Evolutionary conservation across 1,140 invertebrate genomes (phyloP).

Genomic region (Drosophila carrolli): DNA sequence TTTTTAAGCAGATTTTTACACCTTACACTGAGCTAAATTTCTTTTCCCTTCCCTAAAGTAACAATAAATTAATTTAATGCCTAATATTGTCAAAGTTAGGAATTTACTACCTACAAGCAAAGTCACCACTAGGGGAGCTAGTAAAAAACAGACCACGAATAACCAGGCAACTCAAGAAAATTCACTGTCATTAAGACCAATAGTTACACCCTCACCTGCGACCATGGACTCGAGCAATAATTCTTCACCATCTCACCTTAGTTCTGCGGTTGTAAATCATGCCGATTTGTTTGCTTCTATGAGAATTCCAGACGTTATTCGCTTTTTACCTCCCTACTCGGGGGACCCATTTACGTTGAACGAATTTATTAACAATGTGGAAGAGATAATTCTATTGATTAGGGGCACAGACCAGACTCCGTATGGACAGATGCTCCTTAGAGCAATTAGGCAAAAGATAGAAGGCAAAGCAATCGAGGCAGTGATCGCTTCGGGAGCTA

Average conservation of each 20-base stretch:
- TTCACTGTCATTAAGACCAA: neutral
- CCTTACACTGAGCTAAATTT: slow-evolving; percentile 2
- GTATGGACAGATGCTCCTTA: neutral
- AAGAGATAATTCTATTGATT: neutral
- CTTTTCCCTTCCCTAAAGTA: neutral
- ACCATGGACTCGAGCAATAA: neutral
- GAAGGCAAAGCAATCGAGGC: neutral
- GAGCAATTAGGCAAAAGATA: slow-evolving; percentile 1
- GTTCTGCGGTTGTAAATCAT: neutral
- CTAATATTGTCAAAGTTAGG: neutral
- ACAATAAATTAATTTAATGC: slow-evolving; percentile 2
- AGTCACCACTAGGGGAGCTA: neutral
- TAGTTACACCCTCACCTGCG: neutral
- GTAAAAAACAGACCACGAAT: slow-evolving; percentile 1
- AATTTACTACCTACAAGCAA: neutral
- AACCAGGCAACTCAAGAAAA: neutral
- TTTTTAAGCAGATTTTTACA: neutral
- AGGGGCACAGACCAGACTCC: neutral
- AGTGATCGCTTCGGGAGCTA: neutral
- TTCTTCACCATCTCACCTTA: neutral
- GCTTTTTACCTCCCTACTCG: neutral
- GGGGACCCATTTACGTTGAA: neutral
- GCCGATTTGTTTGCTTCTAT: neutral
- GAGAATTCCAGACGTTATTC: neutral
- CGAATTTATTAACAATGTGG: neutral